Evolutionary conservation across 2,888 invertebrate genomes (phyloP), one percentile per base, ranked within the genome.

Genomic region (Drosophila mettleri): DNA sequence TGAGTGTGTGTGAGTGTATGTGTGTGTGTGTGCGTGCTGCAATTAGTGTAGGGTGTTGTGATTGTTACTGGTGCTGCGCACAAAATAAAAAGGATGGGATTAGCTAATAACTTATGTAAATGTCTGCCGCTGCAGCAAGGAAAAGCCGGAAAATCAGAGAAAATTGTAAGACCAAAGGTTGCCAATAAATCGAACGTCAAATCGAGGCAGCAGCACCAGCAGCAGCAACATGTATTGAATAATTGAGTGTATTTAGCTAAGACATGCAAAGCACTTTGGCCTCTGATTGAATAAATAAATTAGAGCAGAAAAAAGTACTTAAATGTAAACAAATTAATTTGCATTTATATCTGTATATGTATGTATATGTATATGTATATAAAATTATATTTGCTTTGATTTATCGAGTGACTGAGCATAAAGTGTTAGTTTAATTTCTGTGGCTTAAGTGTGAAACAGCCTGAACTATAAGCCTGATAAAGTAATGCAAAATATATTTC

Each of bases 31-130:
- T 71, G 79, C 69, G 67, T 77, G 81, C 70, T 73, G 69, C 83
- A 83, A 86, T 83, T 85, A 83, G 62, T 77, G 51, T 62, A 61
- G 63, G 70, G 72, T 67, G 64, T 69, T 57, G 53, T 18, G 67
- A 64, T 71, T 57, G 57, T 33, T 39, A 49, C 55, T 69, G 57
- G 4, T 41, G 14, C 14, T 43, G 24, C n/a, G 43, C 24, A 46
- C 46, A 43, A 16, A 29, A 45, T 31, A 22, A 24, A 53, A 60
- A 33, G 62, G 48, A 53, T 18, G 59, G 29, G 41, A 46, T 62
- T 49, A 65, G 76, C 75, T 76, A 69, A 73, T 76, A 76, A 76
- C 65, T 72, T 76, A 73, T 76, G 76, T 68, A 76, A 76, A 76
- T 69, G 20, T 49, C 29, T 38, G 54, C 24, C 46, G 46, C n/a